Evolutionary conservation across 2,113 vertebrate species (phyloP).

Genomic region (Phrynocephalus versicolor): DNA sequence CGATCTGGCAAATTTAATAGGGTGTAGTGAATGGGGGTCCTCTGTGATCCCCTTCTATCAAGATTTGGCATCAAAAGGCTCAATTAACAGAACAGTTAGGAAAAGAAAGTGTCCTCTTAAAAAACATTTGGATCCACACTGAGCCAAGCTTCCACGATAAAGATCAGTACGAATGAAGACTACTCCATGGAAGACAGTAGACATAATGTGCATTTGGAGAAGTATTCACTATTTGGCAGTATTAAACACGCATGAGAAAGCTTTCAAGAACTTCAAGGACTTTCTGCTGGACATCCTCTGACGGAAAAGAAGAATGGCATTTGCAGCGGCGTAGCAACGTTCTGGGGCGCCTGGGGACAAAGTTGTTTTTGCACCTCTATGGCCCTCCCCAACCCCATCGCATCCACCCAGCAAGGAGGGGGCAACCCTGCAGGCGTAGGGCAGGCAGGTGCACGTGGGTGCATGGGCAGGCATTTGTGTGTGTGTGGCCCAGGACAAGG

Average conservation of each 20-base stretch:
- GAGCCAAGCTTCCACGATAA: accelerated
- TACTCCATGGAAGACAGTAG: not conserved
- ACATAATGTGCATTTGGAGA: accelerated
- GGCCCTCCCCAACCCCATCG: no score
- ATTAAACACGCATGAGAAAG: not conserved
- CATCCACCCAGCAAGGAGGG: no score
- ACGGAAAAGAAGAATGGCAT: slow-evolving; percentile 7
- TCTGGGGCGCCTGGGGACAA: no score
- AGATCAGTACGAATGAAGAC: slow-evolving; percentile 18
- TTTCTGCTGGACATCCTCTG: not conserved
- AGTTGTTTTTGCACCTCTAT: no score
- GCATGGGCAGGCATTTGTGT: no score
- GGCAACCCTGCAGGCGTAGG: no score
- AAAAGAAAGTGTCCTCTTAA: slow-evolving; percentile 40
- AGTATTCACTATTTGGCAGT: not conserved
- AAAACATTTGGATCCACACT: slow-evolving; percentile 18
- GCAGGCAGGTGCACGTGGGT: no score
- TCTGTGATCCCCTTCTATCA: slow-evolving; percentile 45
- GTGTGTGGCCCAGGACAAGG: no score
- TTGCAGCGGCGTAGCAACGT: no score
- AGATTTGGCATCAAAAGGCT: slow-evolving; percentile 41
- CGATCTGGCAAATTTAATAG: slow-evolving; percentile 57
- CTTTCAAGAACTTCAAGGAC: not conserved
- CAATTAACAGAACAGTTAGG: slow-evolving; percentile 53
- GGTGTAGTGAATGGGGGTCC: slow-evolving; percentile 56